Evolutionary conservation across 2,888 invertebrate genomes (phyloP).

Genomic region (Parthenolecanium corni): DNA sequence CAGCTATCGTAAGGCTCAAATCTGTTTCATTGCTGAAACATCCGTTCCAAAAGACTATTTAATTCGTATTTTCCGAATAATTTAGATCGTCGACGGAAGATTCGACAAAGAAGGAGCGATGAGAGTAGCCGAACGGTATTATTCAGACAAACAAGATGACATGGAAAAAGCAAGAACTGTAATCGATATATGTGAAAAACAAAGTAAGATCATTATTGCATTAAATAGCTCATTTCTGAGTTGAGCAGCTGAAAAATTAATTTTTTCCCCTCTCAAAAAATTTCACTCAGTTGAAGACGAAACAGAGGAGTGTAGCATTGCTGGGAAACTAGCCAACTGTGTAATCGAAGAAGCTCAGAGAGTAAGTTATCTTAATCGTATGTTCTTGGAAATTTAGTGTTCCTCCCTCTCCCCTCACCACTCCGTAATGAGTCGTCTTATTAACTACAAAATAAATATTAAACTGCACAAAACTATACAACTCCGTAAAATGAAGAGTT

Average conservation of each 20-base stretch:
- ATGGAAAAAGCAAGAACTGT: conserved; percentile 27
- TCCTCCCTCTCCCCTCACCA: too few relatives aligned
- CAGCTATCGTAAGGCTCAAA: conserved; percentile 29
- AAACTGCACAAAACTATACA: too few relatives aligned
- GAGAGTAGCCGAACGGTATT: conserved; percentile 27
- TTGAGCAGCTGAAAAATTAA: not conserved
- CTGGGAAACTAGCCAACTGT: conserved; percentile 28
- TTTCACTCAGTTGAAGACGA: conserved; percentile 26
- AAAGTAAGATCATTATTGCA: conserved; percentile 5
- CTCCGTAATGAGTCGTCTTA: too few relatives aligned
- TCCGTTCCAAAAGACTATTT: not conserved
- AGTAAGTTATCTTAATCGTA: conserved; percentile 5
- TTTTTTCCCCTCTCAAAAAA: conserved; percentile 3
- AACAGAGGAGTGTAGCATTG: conserved; percentile 30
- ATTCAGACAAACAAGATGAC: conserved; percentile 21
- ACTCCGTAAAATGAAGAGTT: too few relatives aligned
- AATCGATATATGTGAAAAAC: conserved; percentile 27
- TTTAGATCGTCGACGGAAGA: conserved; percentile 24
- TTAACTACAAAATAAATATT: too few relatives aligned
- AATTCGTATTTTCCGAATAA: not conserved
- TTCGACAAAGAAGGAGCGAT: conserved; percentile 29
- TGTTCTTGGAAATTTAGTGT: too few relatives aligned
- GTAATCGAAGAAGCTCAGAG: conserved; percentile 30
- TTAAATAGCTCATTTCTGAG: not conserved
- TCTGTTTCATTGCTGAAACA: not conserved